These are phyloP conservation scores for Pungitius pungitius DNA, from an alignment of 2,113 vertebrate genomes.

Conservation along the genomic window DNA sequence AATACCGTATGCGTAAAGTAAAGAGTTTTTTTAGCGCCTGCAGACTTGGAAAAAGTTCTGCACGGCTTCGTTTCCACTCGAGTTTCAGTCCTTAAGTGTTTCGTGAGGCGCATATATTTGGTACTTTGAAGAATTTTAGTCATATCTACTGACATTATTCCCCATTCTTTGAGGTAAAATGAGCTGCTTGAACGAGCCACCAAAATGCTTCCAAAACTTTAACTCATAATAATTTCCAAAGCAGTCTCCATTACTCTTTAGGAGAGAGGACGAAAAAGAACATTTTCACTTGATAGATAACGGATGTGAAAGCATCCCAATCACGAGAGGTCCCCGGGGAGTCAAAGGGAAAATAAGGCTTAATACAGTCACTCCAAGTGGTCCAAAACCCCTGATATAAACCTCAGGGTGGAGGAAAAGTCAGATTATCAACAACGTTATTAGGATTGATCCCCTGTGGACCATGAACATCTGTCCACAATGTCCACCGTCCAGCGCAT, in stretches of 20 bases:
- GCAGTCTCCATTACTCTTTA: not conserved
- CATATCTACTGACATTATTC: not conserved
- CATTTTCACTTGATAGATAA: not conserved
- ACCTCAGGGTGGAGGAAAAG: not conserved
- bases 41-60: not conserved
- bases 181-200: not conserved
- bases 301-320: not conserved
- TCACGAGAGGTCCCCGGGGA: not conserved
- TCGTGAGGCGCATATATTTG: too few species aligned
- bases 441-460: not conserved
- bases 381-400: not conserved
- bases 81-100: not conserved
- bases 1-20: not conserved
- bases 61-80: not conserved
- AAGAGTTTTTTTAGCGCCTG: not conserved
- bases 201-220: not conserved
- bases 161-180: not conserved
- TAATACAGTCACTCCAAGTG: too few species aligned
- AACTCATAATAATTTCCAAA: not conserved
- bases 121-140: too few species aligned
- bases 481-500: not conserved
- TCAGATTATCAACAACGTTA: not conserved
- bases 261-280: not conserved
- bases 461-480: not conserved
- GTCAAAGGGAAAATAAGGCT: too few species aligned